These are phyloP conservation scores for Apistogramma diplotaenia DNA, from an alignment of 2,113 vertebrate species.

Conservation along the genomic window DNA sequence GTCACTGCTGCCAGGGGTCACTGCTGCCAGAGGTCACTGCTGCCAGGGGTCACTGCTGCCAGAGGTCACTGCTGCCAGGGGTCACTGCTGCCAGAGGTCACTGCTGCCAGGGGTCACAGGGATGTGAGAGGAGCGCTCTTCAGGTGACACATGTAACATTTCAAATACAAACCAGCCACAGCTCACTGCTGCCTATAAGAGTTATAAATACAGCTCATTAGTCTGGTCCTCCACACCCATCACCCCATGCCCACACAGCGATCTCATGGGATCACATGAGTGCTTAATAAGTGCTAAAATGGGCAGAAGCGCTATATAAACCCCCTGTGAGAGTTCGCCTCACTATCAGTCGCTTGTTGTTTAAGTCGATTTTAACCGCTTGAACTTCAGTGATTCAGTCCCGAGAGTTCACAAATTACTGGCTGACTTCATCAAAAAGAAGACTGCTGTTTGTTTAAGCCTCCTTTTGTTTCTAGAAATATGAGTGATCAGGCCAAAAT, in stretches of 20 bases:
- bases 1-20: too few species aligned
- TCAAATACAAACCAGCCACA: conserved; percentile 23
- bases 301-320: conserved; percentile 66
- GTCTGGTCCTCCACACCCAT: conserved; percentile 54
- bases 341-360: not conserved
- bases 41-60: conserved; percentile 60
- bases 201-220: conserved; percentile 80
- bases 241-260: conserved; percentile 57
- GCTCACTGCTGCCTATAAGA: conserved; percentile 51
- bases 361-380: conserved; percentile 20
- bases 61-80: conserved; percentile 46
- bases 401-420: not conserved
- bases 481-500: conserved; percentile 52
- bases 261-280: conserved; percentile 57
- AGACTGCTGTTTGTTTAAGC: not conserved
- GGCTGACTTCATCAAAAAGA: not conserved
- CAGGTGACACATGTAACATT: conserved; percentile 37
- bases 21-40: too few species aligned
- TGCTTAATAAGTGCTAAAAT: conserved; percentile 63
- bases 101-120: conserved; percentile 50
- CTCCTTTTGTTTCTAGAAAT: not conserved
- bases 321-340: conserved; percentile 8
- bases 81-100: conserved; percentile 57
- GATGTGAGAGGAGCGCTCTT: conserved; percentile 57
- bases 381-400: not conserved